Base-by-base conservation (phyloP, 2,797 vertebrate genomes). In the Bucorvus abyssinicus region DNA sequence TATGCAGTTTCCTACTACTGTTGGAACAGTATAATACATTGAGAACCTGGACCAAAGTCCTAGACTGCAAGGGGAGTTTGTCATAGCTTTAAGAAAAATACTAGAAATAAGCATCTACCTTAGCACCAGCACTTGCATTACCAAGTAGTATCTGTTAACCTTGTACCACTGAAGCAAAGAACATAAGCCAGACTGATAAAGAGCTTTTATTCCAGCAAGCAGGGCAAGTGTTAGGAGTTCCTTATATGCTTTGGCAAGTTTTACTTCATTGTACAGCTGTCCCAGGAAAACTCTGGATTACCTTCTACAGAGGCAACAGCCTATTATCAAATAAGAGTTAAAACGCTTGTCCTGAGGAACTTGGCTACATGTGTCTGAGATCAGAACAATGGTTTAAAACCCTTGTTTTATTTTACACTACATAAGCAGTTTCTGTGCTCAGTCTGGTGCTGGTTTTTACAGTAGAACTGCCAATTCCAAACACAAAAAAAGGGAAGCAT, bases 401-500 rank as follows among this genome's bases (percentile, higher is more conserved):
- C 9, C 34, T 52, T 76, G 4, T 9, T 81, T 52, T 18, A 3
- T 68, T 61, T 26, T 17, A 71, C 2, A 27, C 12, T 24, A 63
- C 20, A 64, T 20, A 75, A 89, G 30, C 20, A 50, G 8, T 61
- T 94, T 71, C 63, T 56, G n/a, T 56, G 67, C 77, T 84, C 60
- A 60, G 6, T 40, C 49, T 89, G 38, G 42, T 81, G 55, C 50
- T 0, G 1, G 73, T 61, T 92, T 93, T 87, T 59, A 75, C 30
- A 55, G 52, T 34, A 71, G 24, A 81, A 85, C 34, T 81, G 21
- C 65, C 90, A 94, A 95, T 89, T 47, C 27, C 45, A 81, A 87
- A 38, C 89, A 93, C 30, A 87, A 89, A 96, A 89, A 96, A 95
- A 79, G 69, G 27, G 80, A 86, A 90, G 67, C 85, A n/a, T 84